These are phyloP conservation scores for Phasianus colchicus DNA, from an alignment of 2,113 vertebrate species.

Conservation along the genomic window DNA sequence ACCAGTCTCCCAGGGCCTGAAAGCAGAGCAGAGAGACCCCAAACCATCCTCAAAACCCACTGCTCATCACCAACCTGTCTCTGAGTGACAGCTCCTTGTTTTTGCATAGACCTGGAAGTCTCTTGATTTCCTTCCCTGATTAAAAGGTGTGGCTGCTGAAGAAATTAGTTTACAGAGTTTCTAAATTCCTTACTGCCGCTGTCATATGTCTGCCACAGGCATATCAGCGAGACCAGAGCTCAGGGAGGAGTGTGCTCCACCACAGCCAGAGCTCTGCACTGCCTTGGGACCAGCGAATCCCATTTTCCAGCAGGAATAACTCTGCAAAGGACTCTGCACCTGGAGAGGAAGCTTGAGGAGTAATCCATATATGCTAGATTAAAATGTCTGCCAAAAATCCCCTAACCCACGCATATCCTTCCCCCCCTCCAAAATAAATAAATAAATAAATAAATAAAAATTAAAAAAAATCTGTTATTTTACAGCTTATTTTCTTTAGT, in stretches of 20 bases:
- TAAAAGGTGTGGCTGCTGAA: constrained; percentile 67
- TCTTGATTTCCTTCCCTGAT: background rate
- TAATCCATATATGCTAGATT: background rate
- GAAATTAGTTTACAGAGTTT: constrained; percentile 48
- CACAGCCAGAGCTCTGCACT: background rate
- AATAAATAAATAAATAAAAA: no score
- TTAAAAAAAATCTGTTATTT: background rate
- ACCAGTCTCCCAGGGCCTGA: background rate
- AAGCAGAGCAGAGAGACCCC: background rate
- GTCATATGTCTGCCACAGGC: constrained; percentile 48
- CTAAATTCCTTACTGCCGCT: constrained; percentile 55
- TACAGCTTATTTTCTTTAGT: background rate
- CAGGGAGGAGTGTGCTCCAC: background rate
- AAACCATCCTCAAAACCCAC: background rate
- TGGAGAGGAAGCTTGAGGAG: constrained; percentile 49
- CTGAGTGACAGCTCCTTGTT: background rate
- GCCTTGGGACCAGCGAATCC: background rate
- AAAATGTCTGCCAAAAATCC: constrained; percentile 47
- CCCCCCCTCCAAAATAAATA: background rate
- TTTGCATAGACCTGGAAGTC: background rate
- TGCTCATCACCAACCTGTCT: background rate
- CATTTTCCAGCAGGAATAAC: background rate
- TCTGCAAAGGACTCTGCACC: constrained; percentile 36
- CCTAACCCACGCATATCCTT: constrained; percentile 8
- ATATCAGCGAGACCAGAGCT: accelerated